A percentile compares a stretch with the other conserved stretches of the same genome.
Evolutionary conservation across 2,113 vertebrate genomes (phyloP).

Genomic region (Phaethornis superciliosus): DNA sequence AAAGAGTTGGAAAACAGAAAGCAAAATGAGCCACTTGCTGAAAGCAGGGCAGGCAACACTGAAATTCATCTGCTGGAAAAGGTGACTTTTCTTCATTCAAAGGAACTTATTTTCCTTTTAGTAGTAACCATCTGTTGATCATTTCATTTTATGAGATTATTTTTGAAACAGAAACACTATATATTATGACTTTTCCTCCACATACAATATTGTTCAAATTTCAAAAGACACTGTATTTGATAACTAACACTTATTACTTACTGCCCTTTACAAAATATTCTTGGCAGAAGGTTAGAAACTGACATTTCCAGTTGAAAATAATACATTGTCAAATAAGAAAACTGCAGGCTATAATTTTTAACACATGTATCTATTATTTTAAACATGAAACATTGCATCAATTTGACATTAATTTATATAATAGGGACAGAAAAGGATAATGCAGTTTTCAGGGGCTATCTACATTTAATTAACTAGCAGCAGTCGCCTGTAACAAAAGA

Average conservation of each 20-base stretch:
- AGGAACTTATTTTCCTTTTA: conserved; percentile 2
- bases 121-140: conserved; percentile 5
- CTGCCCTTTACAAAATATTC: conserved; percentile 60
- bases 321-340: conserved; percentile 76
- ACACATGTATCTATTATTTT: conserved; percentile 80
- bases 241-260: conserved; percentile 66
- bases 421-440: conserved; percentile 76
- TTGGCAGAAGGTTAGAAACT: conserved; percentile 66
- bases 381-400: conserved; percentile 75
- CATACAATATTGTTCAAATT: conserved; percentile 1
- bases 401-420: conserved; percentile 83
- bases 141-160: not conserved
- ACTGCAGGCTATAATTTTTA: conserved; percentile 78
- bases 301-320: conserved; percentile 76
- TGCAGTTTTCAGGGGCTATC: conserved; percentile 73
- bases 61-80: not conserved
- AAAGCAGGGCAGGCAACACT: not conserved
- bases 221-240: conserved; percentile 63
- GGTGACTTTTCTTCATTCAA: not conserved
- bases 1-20: not conserved
- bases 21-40: not conserved
- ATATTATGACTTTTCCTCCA: not conserved
- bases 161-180: not conserved
- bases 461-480: conserved; percentile 78
- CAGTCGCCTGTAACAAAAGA: conserved; percentile 68